Evolutionary conservation across 2,113 vertebrate genomes (phyloP), one percentile per base, ranked within the genome.

Genomic region (Corythornis madagascariensis): DNA sequence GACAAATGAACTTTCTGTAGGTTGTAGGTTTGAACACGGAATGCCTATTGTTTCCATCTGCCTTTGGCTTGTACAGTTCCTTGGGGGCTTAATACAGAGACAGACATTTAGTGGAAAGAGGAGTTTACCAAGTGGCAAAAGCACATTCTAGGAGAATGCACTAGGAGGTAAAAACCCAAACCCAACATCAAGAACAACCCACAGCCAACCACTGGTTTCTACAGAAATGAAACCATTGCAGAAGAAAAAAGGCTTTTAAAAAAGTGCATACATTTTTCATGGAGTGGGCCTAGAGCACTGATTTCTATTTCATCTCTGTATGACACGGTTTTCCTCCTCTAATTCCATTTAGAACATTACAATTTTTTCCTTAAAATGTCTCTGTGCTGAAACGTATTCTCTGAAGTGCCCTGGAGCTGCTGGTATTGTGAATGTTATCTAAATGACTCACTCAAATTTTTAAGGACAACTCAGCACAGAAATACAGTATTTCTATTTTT

Each of bases 271-370:
- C 75, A 96, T 95, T 97, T 97, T 97, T 97, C 94, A 97, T 92
- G 82, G 82, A 86, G 35, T 60, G 60, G 92, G 86, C 92, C 88
- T 94, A 94, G 88, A 93, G 88, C 94, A 95, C 78, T 97, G 96
- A 95, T 96, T 97, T 96, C 96, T 96, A 95, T 97, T 97, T 97
- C 91, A 97, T 97, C 92, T 94, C 77, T 91, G 55, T 91, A 93
- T 89, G 90, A 97, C 93, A 95, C 0, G 7, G 75, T 84, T 96
- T 92, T 86, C 76, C 88, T 93, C 69, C 91, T 97, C 94, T 96
- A 88, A 96, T 96, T 95, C 95, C 86, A 96, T 96, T 97, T 94
- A 90, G 83, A 97, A 97, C 90, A 92, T 81, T 83, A 86, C 77
- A 88, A 81, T 91, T 95, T 96, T 96, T 95, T 90, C 89, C 95